phyloP scores from a whole-genome alignment of 1,140 invertebrate species.

The Habropoda laboriosa region DNA sequence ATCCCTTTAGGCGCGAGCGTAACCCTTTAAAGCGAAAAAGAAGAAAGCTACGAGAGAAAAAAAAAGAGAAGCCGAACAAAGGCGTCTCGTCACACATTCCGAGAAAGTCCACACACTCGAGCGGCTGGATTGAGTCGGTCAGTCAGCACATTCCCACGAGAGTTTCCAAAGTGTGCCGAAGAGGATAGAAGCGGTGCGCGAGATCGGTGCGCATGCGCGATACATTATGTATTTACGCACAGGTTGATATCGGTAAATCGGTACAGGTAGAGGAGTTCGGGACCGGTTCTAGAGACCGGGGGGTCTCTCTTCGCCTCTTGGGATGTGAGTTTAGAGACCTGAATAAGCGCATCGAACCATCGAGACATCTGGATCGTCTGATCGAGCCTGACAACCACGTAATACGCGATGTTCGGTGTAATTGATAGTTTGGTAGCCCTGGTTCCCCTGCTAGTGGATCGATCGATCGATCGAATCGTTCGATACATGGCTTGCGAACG shows the following conservation, averaged over 20 bases:
- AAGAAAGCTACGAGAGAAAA: background rate
- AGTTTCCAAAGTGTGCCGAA: constrained; percentile 7
- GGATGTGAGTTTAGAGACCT: constrained; percentile 43
- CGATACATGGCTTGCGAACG: background rate
- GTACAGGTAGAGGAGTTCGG: constrained; percentile 24
- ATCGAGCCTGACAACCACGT: constrained; percentile 25
- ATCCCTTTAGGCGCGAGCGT: too few relatives aligned
- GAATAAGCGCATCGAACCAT: constrained; percentile 39
- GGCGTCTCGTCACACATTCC: background rate
- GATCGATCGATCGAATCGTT: background rate
- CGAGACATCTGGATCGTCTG: constrained; percentile 25
- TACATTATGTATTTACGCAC: constrained; percentile 32
- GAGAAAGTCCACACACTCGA: constrained; percentile 9
- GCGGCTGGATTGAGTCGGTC: background rate
- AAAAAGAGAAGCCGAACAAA: background rate
- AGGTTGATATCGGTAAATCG: constrained; percentile 51
- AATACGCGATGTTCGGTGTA: constrained; percentile 18
- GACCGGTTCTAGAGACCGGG: constrained; percentile 40
- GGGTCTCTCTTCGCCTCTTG: background rate
- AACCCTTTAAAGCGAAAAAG: too few relatives aligned
- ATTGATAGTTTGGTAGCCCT: constrained; percentile 1
- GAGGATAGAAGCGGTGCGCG: constrained; percentile 2
- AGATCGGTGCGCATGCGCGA: background rate
- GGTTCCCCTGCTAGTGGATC: background rate
- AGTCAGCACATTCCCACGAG: constrained; percentile 23